Evolutionary conservation across 2,113 vertebrate species (phyloP), one percentile per base, ranked within the genome.

Genomic region (Acinonyx jubatus): DNA sequence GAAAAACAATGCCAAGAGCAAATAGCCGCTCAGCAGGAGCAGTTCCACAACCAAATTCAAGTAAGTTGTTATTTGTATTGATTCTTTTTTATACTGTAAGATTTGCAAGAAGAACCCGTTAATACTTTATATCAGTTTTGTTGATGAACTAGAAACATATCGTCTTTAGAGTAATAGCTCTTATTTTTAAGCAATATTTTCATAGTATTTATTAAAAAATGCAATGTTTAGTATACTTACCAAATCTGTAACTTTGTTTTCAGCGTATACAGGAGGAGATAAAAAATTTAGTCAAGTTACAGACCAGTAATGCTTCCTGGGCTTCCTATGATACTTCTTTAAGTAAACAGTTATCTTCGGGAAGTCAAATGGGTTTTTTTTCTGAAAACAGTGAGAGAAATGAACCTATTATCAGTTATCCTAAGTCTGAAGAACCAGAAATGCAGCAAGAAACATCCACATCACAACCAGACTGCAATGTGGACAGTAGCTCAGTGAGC

Each of bases 191-290:
- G 71, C 16, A 36, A 1, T 65, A 18, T 74, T 96, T 84, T 93
- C 10, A 33, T 83, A 85, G 50, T n/a, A 63, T 66, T 52, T 95
- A 55, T 61, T 50, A 81, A 81, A 94, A 94, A 93, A 48, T 69
- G 18, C 63, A 33, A 50, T 94, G 79, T 87, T 65, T 83, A 76
- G 66, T 66, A 19, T 66, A 27, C 45, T 84, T 97, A 71, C 45
- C 29, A 86, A 68, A 55, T 81, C 29, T 89, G 0, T 93, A 63
- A 73, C 13, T 78, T 86, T 87, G 7, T 92, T 98, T 96, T 2
- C 97, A 99, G 99, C 98, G 99, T 97, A 99, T 99, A 98, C 99
- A 99, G 98, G 99, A 99, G 98, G 99, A 99, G 98, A 99, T 99
- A 69, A 99, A 99, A 97, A 99, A 99, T 68, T 98, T 99, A 97